phyloP scores from a whole-genome alignment of 2,888 invertebrate species.

The Drosophila seclusa region DNA sequence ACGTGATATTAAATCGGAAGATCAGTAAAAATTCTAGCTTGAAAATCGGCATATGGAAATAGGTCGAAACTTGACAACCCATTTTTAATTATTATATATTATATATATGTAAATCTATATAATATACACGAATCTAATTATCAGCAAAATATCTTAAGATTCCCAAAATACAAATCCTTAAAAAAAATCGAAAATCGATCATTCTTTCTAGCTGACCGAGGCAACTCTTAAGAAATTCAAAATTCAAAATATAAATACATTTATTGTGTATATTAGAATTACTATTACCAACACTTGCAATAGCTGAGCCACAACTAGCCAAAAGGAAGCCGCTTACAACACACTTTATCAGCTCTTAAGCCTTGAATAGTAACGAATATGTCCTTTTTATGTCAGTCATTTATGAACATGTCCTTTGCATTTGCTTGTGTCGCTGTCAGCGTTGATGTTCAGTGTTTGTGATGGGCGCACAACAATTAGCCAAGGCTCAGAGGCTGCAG shows the following conservation, averaged over 20 bases:
- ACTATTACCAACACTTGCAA: background rate
- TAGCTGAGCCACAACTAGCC: background rate
- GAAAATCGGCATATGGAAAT: too few relatives aligned
- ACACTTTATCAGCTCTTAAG: constrained; percentile 12
- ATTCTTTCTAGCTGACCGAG: background rate
- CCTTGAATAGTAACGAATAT: constrained; percentile 34
- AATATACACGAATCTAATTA: too few relatives aligned
- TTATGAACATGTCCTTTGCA: constrained; percentile 24
- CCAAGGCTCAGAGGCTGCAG: constrained; percentile 55
- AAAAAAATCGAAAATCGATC: background rate
- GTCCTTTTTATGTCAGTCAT: constrained; percentile 39
- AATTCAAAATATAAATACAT: background rate
- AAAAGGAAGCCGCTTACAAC: background rate
- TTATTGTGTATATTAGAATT: background rate
- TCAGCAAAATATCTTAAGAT: too few relatives aligned
- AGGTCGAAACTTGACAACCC: too few relatives aligned
- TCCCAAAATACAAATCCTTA: background rate
- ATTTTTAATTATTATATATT: too few relatives aligned
- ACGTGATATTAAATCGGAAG: too few relatives aligned
- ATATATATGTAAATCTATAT: too few relatives aligned
- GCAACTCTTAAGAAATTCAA: background rate
- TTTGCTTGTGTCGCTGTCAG: constrained; percentile 33
- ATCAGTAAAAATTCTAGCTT: too few relatives aligned
- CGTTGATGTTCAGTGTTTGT: constrained; percentile 44
- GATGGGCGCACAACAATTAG: constrained; percentile 74